Evolutionary conservation across 2,113 vertebrate species (phyloP), one percentile per base, ranked within the genome.

Genomic region (Mustela lutreola): DNA sequence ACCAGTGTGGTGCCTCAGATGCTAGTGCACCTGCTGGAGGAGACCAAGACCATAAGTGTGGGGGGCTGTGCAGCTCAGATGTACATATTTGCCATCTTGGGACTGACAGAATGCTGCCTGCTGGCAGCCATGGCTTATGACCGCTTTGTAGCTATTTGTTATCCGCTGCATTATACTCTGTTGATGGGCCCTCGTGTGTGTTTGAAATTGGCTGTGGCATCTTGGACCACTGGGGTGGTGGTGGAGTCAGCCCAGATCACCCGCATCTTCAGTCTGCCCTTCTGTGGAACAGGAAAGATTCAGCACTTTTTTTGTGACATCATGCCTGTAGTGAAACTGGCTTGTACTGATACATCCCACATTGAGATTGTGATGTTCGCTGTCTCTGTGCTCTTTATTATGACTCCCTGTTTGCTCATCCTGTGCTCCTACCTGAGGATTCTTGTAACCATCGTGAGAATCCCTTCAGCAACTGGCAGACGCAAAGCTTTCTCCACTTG

Each of bases 231-330:
- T 0, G 88, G 97, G 1, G 48, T 80, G 3, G n/a, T 94, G 14
- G 97, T 98, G 63, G 97, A 98, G 73, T 93, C 96, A 26, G 63
- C 48, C 7, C 97, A 98, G 73, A 97, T 18, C 45, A 96, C 89
- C 0, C 97, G 97, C 95, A 94, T 98, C 93, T 97, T 98, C 26
- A 97, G 70, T 16, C 75, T 98, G 70, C 97, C 98, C 15, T 98
- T 98, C 91, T 98, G 98, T 79, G 97, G 98, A 56, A 36, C 88
- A 24, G 95, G 98, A 42, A 67, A 3, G 45, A 97, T 98, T 56
- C 94, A 98, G 42, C 98, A 98, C 67, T 97, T 97, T n/a, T 97
- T 98, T 45, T 97, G 98, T 63, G 97, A 97, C 36, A 88, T 98
- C 79, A 97, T 97, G 96, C 97, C 96, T 9, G 79, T 97, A 1